Conservation (phyloP, 1,140 invertebrate genomes). For the Bombus picipes region DNA sequence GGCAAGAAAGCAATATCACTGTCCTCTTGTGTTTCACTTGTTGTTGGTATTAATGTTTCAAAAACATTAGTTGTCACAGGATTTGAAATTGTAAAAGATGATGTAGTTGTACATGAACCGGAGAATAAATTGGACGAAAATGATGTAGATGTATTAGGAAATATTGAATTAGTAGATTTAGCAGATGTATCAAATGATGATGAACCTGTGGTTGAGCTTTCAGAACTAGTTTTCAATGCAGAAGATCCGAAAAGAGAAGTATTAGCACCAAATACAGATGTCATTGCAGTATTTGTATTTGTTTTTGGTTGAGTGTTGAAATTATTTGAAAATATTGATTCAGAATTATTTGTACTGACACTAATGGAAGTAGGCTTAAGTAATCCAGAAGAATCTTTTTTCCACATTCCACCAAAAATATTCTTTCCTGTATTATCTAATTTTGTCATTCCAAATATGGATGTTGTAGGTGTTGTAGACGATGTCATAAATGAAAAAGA, state of each 20-base stretch:
- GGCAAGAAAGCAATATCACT: conserved; percentile 52
- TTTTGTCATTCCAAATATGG: conserved; percentile 41
- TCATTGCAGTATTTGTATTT: not conserved
- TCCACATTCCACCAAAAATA: conserved; percentile 45
- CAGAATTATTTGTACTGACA: not conserved
- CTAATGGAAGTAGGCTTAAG: conserved; percentile 27
- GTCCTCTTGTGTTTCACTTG: conserved; percentile 41
- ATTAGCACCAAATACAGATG: not conserved
- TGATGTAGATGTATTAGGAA: conserved; percentile 7
- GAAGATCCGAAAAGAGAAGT: conserved; percentile 4
- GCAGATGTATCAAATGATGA: not conserved
- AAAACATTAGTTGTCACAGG: conserved; percentile 23
- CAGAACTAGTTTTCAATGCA: not conserved
- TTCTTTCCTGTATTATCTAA: conserved; percentile 23
- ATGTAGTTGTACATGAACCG: not conserved
- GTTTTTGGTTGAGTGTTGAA: conserved; percentile 25
- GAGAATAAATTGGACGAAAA: conserved; percentile 38
- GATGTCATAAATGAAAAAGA: conserved; percentile 22
- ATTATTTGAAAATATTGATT: conserved; percentile 21
- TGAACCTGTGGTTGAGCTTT: not conserved
- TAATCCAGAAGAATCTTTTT: not conserved
- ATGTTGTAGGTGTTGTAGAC: not conserved
- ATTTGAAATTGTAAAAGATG: conserved; percentile 24
- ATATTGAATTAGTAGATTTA: conserved; percentile 36
- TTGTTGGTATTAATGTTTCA: not conserved